Conservation (phyloP, 2,888 invertebrate species). For the Tenodera sinensis region DNA sequence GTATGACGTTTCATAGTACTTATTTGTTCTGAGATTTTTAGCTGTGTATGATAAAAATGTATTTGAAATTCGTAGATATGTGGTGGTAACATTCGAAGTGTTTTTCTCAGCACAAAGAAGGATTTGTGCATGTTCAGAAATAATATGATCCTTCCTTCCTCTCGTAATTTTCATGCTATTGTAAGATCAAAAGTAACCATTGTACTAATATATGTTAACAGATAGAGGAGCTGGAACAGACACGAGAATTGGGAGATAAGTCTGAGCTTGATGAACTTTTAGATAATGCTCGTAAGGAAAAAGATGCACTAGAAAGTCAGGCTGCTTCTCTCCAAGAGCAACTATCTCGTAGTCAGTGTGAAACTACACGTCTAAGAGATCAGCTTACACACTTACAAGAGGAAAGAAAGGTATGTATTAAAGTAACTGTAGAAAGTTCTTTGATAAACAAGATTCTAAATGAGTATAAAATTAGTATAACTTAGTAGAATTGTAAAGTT, state of each 20-base stretch:
- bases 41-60: too few relatives aligned
- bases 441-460: neutral
- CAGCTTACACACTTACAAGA: slow-evolving; percentile 65
- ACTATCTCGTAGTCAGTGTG: slow-evolving; percentile 64
- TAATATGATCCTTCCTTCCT: too few relatives aligned
- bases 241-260: slow-evolving; percentile 63
- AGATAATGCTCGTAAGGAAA: slow-evolving; percentile 67
- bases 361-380: slow-evolving; percentile 62
- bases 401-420: slow-evolving; percentile 57
- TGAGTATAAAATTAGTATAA: neutral
- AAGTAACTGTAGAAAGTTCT: neutral
- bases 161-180: too few relatives aligned
- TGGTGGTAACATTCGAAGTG: too few relatives aligned
- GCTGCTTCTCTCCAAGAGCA: slow-evolving; percentile 66
- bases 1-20: too few relatives aligned
- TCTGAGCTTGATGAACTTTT: slow-evolving; percentile 69
- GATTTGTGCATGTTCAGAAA: too few relatives aligned
- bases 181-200: neutral
- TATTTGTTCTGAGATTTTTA: too few relatives aligned
- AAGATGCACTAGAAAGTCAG: slow-evolving; percentile 66
- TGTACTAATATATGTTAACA: slow-evolving; percentile 32
- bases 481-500: neutral
- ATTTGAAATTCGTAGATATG: too few relatives aligned
- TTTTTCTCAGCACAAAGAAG: too few relatives aligned
- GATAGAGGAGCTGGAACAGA: slow-evolving; percentile 67